Conservation (phyloP, 2,797 vertebrate genomes). For the Gymnodraco acuticeps region DNA sequence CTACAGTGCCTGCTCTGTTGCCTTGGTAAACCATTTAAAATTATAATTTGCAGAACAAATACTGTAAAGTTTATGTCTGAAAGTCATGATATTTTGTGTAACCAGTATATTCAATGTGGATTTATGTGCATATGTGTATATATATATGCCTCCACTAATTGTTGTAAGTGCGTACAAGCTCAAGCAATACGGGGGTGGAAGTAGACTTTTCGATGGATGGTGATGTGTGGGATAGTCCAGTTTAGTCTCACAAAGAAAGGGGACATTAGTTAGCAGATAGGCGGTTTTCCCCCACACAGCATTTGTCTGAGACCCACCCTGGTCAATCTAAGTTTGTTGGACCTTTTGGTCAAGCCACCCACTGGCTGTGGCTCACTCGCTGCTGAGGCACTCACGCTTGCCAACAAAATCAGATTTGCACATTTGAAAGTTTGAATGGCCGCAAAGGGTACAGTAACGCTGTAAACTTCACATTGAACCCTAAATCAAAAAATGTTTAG, state of each 20-base stretch:
- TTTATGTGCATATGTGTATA: slow-evolving; percentile 58
- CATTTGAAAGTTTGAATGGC: slow-evolving; percentile 24
- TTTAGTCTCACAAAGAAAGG: slow-evolving; percentile 52
- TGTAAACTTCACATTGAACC: slow-evolving; percentile 39
- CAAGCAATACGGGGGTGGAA: slow-evolving; percentile 14
- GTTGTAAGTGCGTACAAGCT: slow-evolving; percentile 41
- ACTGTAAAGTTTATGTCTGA: slow-evolving; percentile 58
- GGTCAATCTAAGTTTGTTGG: slow-evolving; percentile 58
- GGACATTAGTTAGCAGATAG: slow-evolving; percentile 49
- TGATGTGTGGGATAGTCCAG: slow-evolving; percentile 54
- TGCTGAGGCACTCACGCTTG: slow-evolving; percentile 11
- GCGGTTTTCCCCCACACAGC: slow-evolving; percentile 9
- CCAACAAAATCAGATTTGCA: slow-evolving; percentile 45
- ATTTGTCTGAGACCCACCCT: no score
- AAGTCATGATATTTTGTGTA: slow-evolving; percentile 51
- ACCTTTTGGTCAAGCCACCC: slow-evolving; percentile 51
- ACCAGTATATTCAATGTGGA: slow-evolving; percentile 47
- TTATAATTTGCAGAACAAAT: slow-evolving; percentile 55
- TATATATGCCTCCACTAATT: slow-evolving; percentile 41
- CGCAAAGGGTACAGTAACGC: slow-evolving; percentile 7
- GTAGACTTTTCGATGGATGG: slow-evolving; percentile 48
- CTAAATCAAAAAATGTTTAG: slow-evolving; percentile 26
- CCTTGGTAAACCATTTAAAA: slow-evolving; percentile 33
- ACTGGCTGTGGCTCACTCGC: slow-evolving; percentile 35
- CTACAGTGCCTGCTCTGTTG: slow-evolving; percentile 28